Percentiles rank a stretch among this genome's conserved stretches.
Evolutionary conservation across 2,113 vertebrate genomes (phyloP).

Genomic region (Chascanopsetta lugubris): DNA sequence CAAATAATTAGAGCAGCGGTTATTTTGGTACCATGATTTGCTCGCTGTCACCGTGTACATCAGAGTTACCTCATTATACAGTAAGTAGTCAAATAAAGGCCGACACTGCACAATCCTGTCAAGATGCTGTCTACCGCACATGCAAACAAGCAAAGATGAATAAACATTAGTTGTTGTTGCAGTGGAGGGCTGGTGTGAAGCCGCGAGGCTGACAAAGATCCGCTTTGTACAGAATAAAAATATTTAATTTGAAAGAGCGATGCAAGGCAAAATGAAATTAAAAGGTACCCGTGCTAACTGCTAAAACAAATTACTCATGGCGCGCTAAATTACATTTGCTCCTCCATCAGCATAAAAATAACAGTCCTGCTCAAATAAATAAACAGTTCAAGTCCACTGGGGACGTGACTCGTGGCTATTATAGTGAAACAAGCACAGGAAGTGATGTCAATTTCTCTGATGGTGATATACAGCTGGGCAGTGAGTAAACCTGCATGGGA

Average conservation of each 20-base stretch:
- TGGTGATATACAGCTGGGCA: no score
- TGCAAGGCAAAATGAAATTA: conserved; percentile 82
- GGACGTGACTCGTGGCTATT: no score
- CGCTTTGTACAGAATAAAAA: conserved; percentile 80
- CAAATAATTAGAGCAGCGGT: conserved; percentile 73
- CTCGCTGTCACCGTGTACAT: conserved; percentile 73
- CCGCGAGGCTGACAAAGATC: conserved; percentile 72
- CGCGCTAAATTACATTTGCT: conserved; percentile 82
- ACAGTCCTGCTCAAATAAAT: no score
- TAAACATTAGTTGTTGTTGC: conserved; percentile 78
- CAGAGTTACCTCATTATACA: conserved; percentile 77
- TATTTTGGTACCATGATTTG: conserved; percentile 69
- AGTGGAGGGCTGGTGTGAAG: conserved; percentile 70
- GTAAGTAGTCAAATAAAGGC: conserved; percentile 74
- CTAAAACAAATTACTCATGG: conserved; percentile 82
- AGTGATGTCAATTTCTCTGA: no score
- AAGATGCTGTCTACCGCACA: conserved; percentile 68
- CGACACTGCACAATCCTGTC: conserved; percentile 66
- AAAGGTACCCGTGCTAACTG: conserved; percentile 81
- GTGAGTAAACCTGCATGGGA: no score
- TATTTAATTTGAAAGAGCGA: conserved; percentile 81
- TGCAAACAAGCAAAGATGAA: conserved; percentile 79
- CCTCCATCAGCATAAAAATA: conserved; percentile 81
- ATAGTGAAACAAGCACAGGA: no score
- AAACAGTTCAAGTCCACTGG: no score